Evolutionary conservation across 2,113 vertebrate genomes (phyloP).

Genomic region (Oryzias javanicus): DNA sequence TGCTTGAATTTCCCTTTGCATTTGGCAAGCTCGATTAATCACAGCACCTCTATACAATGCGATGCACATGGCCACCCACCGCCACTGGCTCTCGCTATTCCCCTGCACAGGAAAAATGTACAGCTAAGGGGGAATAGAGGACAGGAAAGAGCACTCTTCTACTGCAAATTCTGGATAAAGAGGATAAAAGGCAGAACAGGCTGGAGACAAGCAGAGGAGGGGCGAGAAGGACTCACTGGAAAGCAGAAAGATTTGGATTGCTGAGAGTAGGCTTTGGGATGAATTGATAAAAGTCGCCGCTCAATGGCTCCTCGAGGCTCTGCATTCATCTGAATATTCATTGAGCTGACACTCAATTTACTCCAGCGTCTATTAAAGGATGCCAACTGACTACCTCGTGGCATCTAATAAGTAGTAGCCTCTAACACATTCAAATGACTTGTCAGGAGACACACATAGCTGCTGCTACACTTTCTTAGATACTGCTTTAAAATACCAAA

Average conservation of each 20-base stretch:
- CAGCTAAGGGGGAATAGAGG: constrained; percentile 25
- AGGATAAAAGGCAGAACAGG: constrained; percentile 10
- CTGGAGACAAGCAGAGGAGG: constrained; percentile 9
- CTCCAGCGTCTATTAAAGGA: constrained; percentile 56
- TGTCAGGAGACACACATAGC: not conserved
- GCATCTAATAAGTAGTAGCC: constrained; percentile 53
- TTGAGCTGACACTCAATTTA: constrained; percentile 60
- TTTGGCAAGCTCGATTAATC: constrained; percentile 78
- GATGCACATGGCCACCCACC: constrained; percentile 56
- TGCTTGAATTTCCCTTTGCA: constrained; percentile 68
- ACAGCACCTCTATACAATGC: constrained; percentile 60
- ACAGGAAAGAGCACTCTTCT: constrained; percentile 11
- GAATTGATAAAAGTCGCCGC: constrained; percentile 62
- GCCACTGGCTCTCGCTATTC: constrained; percentile 60
- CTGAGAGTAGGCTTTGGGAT: constrained; percentile 38
- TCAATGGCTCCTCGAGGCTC: constrained; percentile 61
- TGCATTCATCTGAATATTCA: constrained; percentile 69
- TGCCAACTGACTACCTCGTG: constrained; percentile 64
- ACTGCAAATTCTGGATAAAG: not conserved
- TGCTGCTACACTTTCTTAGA: not conserved
- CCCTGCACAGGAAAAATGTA: constrained; percentile 49
- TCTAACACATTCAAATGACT: constrained; percentile 51
- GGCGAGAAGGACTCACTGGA: constrained; percentile 10
- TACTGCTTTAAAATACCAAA: constrained; percentile 6
- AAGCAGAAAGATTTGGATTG: constrained; percentile 38